phyloP scores from a whole-genome alignment of 2,888 invertebrate genomes.

The Eulithis prunata region DNA sequence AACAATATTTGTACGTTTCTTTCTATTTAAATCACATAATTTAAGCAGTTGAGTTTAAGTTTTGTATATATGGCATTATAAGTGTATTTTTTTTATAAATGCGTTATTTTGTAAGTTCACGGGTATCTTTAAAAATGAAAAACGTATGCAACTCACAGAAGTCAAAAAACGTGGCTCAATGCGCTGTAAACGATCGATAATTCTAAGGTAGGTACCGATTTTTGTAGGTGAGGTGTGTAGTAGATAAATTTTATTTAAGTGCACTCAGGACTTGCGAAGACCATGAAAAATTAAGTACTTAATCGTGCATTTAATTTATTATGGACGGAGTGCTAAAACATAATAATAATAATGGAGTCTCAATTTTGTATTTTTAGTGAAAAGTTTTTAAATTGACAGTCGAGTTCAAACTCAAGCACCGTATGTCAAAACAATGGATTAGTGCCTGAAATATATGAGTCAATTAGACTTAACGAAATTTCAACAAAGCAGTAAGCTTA shows the following conservation, averaged over 20 bases:
- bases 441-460: slow-evolving; percentile 24
- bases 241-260: slow-evolving; percentile 9
- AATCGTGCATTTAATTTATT: slow-evolving; percentile 62
- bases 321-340: slow-evolving; percentile 78
- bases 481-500: slow-evolving; percentile 9
- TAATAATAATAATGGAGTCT: slow-evolving; percentile 36
- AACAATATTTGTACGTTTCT: slow-evolving; percentile 73
- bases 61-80: slow-evolving; percentile 56
- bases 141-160: background rate
- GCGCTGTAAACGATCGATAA: background rate
- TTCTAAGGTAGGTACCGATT: background rate
- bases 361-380: background rate
- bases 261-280: slow-evolving; percentile 48
- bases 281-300: slow-evolving; percentile 78
- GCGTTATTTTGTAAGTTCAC: slow-evolving; percentile 46
- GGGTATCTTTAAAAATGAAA: background rate
- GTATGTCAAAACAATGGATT: slow-evolving; percentile 40
- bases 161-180: background rate
- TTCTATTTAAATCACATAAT: slow-evolving; percentile 66
- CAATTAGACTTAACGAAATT: slow-evolving; percentile 28
- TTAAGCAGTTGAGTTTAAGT: slow-evolving; percentile 43
- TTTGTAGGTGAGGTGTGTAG: background rate
- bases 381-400: background rate
- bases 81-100: slow-evolving; percentile 49
- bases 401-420: slow-evolving; percentile 46